These are phyloP conservation scores for Tipula unca DNA, from an alignment of 2,888 invertebrate genomes.

Conservation along the genomic window DNA sequence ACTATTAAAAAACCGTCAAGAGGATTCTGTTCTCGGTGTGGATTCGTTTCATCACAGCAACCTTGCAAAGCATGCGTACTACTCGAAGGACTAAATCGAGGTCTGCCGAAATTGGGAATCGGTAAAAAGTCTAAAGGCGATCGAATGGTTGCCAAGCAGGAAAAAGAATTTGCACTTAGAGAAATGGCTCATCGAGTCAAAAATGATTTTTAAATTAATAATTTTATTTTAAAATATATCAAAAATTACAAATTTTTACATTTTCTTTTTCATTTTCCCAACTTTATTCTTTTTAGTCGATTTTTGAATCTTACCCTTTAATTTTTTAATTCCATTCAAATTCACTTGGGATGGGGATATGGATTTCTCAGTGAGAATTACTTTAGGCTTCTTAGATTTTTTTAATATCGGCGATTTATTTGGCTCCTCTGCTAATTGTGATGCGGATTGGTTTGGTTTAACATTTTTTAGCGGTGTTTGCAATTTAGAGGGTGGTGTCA, in stretches of 20 bases:
- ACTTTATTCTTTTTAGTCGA: background rate
- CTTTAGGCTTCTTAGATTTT: background rate
- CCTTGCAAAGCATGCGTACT: slow-evolving; percentile 95
- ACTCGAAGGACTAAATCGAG: slow-evolving; percentile 90
- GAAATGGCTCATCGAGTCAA: slow-evolving; percentile 40
- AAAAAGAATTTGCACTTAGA: slow-evolving; percentile 35
- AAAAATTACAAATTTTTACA: background rate
- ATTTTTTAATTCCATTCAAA: background rate
- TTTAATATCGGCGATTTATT: background rate
- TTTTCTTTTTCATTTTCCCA: background rate
- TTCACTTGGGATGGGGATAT: background rate
- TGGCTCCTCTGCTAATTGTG: background rate
- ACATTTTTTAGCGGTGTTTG: background rate
- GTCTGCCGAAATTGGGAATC: slow-evolving; percentile 82
- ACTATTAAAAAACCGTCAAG: slow-evolving; percentile 72
- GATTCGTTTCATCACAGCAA: slow-evolving; percentile 84
- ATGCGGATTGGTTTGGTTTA: background rate
- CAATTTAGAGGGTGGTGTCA: background rate
- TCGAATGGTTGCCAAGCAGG: slow-evolving; percentile 52
- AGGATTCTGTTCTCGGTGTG: slow-evolving; percentile 74
- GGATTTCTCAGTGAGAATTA: background rate
- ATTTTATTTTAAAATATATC: background rate
- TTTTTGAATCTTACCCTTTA: background rate
- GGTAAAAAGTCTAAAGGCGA: slow-evolving; percentile 79
- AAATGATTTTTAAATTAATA: slow-evolving; percentile 37